These are phyloP conservation scores for Pristionchus maxplancki DNA, from an alignment of 2,888 invertebrate genomes.

Conservation along the genomic window DNA sequence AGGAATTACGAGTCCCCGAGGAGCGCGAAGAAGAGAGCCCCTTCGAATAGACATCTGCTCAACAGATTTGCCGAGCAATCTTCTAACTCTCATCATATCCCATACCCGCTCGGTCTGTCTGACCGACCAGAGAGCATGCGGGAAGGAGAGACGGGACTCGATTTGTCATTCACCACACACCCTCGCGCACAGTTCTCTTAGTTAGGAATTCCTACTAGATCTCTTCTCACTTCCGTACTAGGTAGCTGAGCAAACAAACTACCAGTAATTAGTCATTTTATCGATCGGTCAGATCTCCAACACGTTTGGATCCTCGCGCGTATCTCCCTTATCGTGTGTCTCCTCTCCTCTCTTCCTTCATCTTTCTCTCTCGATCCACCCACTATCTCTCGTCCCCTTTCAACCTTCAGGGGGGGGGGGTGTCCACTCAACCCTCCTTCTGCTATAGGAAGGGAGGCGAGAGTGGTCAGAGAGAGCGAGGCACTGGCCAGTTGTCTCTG, in stretches of 20 bases:
- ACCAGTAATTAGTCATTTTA: constrained; percentile 39
- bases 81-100: no score
- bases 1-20: constrained; percentile 37
- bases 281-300: constrained; percentile 27
- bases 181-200: background rate
- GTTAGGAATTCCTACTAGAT: background rate
- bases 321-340: constrained; percentile 31
- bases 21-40: background rate
- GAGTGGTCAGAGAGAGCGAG: constrained; percentile 9
- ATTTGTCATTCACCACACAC: constrained; percentile 45
- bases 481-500: constrained; percentile 34
- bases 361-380: constrained; percentile 25
- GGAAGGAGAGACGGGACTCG: no score
- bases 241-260: constrained; percentile 33
- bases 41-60: constrained; percentile 35
- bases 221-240: constrained; percentile 36
- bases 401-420: constrained; percentile 43
- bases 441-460: background rate
- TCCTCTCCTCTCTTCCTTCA: background rate
- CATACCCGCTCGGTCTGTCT: no score
- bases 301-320: constrained; percentile 18
- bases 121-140: no score
- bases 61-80: no score
- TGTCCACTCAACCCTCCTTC: constrained; percentile 44
- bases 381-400: constrained; percentile 22